Conservation (phyloP, 2,888 invertebrate genomes). For the Drosophila nr. perissopoda region DNA sequence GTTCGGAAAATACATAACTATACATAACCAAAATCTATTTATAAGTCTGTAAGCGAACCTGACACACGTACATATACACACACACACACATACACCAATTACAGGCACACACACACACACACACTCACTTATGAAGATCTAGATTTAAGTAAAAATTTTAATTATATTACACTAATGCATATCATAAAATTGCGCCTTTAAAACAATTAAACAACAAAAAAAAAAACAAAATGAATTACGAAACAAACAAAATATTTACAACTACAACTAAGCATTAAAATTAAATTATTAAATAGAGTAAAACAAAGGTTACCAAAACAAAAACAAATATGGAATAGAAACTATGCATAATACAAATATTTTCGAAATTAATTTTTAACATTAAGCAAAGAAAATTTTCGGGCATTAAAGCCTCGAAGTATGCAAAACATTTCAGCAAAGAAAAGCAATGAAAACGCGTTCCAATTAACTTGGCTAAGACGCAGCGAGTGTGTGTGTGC, state of each 20-base stretch:
- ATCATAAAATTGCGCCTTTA: slow-evolving; percentile 85
- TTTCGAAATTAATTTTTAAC: slow-evolving; percentile 75
- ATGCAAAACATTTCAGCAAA: slow-evolving; percentile 33
- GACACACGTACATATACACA: slow-evolving; percentile 28
- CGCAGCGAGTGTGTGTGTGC: slow-evolving; percentile 23
- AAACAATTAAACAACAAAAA: slow-evolving; percentile 50
- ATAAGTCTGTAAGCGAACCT: slow-evolving; percentile 18
- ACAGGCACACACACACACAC: slow-evolving; percentile 7
- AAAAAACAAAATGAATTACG: slow-evolving; percentile 42
- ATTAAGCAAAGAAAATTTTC: slow-evolving; percentile 43
- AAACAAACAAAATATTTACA: slow-evolving; percentile 65
- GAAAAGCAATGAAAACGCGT: slow-evolving; percentile 51
- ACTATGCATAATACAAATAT: slow-evolving; percentile 69
- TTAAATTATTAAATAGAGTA: slow-evolving; percentile 40
- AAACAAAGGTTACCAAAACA: slow-evolving; percentile 38
- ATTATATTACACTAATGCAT: slow-evolving; percentile 83
- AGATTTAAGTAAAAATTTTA: slow-evolving; percentile 59
- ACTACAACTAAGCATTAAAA: slow-evolving; percentile 67
- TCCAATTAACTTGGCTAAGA: slow-evolving; percentile 24
- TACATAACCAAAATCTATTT: slow-evolving; percentile 17
- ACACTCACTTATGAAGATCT: slow-evolving; percentile 24
- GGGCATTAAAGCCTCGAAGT: slow-evolving; percentile 38
- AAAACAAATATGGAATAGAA: slow-evolving; percentile 57
- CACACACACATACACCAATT: slow-evolving; percentile 20
- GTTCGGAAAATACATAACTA: slow-evolving; percentile 12